Percentiles rank a stretch among this genome's conserved stretches.
Evolutionary conservation across 2,888 invertebrate species (phyloP).

Genomic region (Ceraclea dissimilis): DNA sequence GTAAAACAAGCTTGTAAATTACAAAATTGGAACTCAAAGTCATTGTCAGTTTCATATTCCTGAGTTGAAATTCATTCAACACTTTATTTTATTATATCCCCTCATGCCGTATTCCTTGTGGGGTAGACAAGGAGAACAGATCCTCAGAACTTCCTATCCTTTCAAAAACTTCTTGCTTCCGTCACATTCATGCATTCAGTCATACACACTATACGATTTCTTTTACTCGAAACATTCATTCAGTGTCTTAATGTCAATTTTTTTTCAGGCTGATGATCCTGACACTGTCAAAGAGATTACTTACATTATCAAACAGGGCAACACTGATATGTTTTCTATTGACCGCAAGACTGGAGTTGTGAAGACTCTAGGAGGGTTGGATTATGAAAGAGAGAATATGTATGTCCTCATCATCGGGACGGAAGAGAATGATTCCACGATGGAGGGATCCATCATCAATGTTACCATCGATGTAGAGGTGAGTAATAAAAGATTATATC

Average conservation of each 20-base stretch:
- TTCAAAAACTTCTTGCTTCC: too few relatives aligned
- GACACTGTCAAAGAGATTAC: slow-evolving; percentile 75
- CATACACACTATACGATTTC: too few relatives aligned
- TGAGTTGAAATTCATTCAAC: too few relatives aligned
- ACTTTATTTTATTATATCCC: too few relatives aligned
- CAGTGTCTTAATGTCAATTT: neutral
- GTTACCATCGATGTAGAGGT: slow-evolving; percentile 66
- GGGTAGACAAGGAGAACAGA: too few relatives aligned
- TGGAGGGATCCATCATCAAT: slow-evolving; percentile 64
- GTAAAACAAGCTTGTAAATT: too few relatives aligned
- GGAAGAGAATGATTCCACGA: slow-evolving; percentile 66
- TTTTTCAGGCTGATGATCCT: slow-evolving; percentile 67
- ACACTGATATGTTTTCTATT: slow-evolving; percentile 73
- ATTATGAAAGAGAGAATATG: slow-evolving; percentile 66
- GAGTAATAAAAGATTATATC: slow-evolving; percentile 26
- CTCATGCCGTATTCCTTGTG: too few relatives aligned
- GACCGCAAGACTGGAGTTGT: slow-evolving; percentile 74
- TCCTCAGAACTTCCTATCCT: too few relatives aligned
- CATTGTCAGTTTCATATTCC: too few relatives aligned
- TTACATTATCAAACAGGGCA: slow-evolving; percentile 75
- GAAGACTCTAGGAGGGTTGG: slow-evolving; percentile 66
- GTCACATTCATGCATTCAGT: too few relatives aligned
- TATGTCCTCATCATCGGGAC: slow-evolving; percentile 76
- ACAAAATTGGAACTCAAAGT: too few relatives aligned
- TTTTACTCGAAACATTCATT: too few relatives aligned